Base-by-base conservation (phyloP, 2,797 vertebrate genomes). In the Phataginus tricuspis region DNA sequence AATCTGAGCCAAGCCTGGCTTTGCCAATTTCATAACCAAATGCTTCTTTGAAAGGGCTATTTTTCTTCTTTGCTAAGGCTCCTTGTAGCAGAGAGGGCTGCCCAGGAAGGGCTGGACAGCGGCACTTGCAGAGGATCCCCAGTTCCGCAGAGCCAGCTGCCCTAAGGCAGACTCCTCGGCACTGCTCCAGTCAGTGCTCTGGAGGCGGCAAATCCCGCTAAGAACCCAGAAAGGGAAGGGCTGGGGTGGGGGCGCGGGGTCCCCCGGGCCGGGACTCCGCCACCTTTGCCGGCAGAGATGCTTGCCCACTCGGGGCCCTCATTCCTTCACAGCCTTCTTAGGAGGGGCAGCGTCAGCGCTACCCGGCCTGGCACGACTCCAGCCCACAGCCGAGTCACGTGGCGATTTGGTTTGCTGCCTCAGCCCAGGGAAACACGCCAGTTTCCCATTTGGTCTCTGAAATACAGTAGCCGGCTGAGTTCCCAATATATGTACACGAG, bases 381-480 rank as follows among this genome's bases (percentile, higher is more conserved):
- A 87, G 84, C 82, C 79, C 75, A 74, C 0, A 0, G 84, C 85
- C 4, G 1, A n/a, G 66, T 59, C 86, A 63, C 0, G 2, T 4
- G 45, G 49, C 74, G 7, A 4, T 64, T 21, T 49, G 84, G 39
- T 77, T 61, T 51, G 87, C 18, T 25, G 15, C 75, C 78, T 55
- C 31, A 34, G 53, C 68, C 68, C 0, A 0, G 27, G 34, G 68
- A 91, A 89, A 88, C 29, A 6, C 29, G 68, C 42, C 80, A 34
- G 92, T 82, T 95, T 91, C 45, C 90, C 51, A 89, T 49, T 42
- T 89, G 84, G 74, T 77, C 71, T 89, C 57, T 86, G 78, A 89
- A 91, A 94, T 21, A 31, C 57, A 90, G 72, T 29, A 59, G 25
- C 53, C 63, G 94, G 90, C 86, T 39, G 55, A 66, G 18, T 63